Conservation (phyloP, 2,797 vertebrate species). For the Xerus rutilus region DNA sequence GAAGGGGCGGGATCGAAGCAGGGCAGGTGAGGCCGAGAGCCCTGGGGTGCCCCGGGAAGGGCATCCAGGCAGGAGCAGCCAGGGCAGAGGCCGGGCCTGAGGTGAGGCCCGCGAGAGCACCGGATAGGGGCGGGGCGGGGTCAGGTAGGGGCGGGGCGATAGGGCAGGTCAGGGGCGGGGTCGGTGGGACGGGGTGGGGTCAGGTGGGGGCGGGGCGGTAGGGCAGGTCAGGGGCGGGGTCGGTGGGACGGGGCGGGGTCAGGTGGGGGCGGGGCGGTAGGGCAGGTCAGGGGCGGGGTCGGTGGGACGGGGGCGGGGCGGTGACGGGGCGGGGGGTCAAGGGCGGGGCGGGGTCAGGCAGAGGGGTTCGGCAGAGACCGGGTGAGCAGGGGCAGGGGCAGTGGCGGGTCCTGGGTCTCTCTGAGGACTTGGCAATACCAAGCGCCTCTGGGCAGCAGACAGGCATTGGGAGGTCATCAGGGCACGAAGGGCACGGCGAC, state of each 20-base stretch:
- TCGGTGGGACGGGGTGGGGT: no score
- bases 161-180: not conserved
- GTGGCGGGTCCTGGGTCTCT: not conserved
- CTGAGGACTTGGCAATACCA: not conserved
- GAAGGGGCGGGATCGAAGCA: not conserved
- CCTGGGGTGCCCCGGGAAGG: not conserved
- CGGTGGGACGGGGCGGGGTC: not conserved
- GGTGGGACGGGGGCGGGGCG: not conserved
- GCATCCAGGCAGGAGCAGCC: not conserved
- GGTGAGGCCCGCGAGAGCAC: no score
- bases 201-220: no score
- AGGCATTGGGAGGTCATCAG: not conserved
- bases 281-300: not conserved
- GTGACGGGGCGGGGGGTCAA: not conserved
- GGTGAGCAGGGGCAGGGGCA: not conserved
- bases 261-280: not conserved
- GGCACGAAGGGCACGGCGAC: not conserved
- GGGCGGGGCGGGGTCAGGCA: not conserved
- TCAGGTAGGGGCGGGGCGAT: not conserved
- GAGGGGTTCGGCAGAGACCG: not conserved
- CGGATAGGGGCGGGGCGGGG: not conserved
- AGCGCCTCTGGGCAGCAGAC: not conserved
- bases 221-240: no score
- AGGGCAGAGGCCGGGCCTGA: not conserved
- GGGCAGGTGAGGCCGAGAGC: not conserved